These are phyloP conservation scores for Nothocercus nigrocapillus DNA, from an alignment of 2,113 vertebrate genomes.

Conservation along the genomic window DNA sequence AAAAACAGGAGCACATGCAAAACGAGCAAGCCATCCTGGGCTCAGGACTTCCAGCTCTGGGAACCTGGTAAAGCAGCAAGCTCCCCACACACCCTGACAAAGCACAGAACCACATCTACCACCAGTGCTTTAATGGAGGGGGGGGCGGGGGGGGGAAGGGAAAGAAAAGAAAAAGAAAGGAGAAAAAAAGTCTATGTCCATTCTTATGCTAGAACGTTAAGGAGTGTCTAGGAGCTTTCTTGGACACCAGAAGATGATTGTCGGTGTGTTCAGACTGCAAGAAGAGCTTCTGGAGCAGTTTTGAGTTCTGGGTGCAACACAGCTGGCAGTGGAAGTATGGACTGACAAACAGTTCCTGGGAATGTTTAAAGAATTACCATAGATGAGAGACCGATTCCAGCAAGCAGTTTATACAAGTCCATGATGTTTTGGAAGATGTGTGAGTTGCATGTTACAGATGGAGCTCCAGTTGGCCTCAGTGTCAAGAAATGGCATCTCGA, in stretches of 20 bases:
- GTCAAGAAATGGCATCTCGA: not conserved
- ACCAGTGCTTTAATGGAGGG: not conserved
- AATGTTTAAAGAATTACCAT: rapidly evolving
- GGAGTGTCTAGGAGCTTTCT: not conserved
- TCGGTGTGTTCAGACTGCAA: not conserved
- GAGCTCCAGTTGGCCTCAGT: not conserved
- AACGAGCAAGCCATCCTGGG: not conserved
- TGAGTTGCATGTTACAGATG: not conserved
- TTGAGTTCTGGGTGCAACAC: not conserved
- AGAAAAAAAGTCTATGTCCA: not conserved
- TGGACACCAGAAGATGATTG: not conserved
- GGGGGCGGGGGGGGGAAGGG: too few relatives aligned
- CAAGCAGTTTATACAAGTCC: not conserved
- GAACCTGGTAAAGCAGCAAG: not conserved
- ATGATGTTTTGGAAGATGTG: not conserved
- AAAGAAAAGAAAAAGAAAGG: not conserved
- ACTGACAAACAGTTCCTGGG: not conserved
- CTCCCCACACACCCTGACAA: not conserved
- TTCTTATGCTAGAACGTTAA: not conserved
- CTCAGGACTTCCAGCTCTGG: not conserved
- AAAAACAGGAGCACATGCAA: not conserved
- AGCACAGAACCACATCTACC: not conserved
- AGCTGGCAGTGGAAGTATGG: not conserved
- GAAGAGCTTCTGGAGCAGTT: not conserved
- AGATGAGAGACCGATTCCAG: not conserved